phyloP scores from a whole-genome alignment of 1,140 invertebrate species.

The Coelopa frigida region DNA sequence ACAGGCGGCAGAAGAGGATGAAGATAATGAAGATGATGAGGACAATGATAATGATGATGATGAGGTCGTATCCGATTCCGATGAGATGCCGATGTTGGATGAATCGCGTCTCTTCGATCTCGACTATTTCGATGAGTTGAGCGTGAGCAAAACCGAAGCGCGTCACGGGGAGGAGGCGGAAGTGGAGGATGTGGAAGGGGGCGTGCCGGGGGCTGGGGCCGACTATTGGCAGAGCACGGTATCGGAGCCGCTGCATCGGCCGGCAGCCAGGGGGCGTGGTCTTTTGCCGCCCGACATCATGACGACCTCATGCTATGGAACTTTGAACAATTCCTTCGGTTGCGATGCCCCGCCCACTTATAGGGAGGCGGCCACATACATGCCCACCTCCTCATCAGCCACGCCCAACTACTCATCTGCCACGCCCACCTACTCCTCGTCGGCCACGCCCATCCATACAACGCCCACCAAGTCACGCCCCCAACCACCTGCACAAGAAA shows the following conservation, averaged over 20 bases:
- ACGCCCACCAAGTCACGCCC: constrained; percentile 6
- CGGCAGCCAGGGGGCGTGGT: constrained; percentile 13
- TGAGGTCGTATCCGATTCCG: constrained; percentile 11
- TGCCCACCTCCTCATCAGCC: constrained; percentile 2
- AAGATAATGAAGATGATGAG: constrained; percentile 15
- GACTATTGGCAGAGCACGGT: constrained; percentile 29
- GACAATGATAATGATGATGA: background rate
- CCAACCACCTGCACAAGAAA: constrained; percentile 25
- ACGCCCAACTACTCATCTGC: no score
- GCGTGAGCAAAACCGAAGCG: constrained; percentile 8
- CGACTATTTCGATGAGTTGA: constrained; percentile 37
- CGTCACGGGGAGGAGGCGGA: background rate
- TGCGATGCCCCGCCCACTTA: constrained; percentile 19
- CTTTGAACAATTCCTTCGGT: constrained; percentile 31
- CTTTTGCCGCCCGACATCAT: constrained; percentile 26
- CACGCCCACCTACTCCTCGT: no score
- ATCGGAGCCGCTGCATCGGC: constrained; percentile 23
- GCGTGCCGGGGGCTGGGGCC: constrained; percentile 20
- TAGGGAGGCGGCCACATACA: no score
- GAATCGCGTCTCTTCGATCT: constrained; percentile 34
- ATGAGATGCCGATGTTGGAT: constrained; percentile 37
- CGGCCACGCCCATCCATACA: no score
- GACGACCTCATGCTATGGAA: constrained; percentile 42
- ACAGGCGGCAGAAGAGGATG: constrained; percentile 16
- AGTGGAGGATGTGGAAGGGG: constrained; percentile 19